Percentiles rank a stretch among this genome's conserved stretches.
phyloP scores from a whole-genome alignment of 2,113 vertebrate species.

The Heterochromis multidens region DNA sequence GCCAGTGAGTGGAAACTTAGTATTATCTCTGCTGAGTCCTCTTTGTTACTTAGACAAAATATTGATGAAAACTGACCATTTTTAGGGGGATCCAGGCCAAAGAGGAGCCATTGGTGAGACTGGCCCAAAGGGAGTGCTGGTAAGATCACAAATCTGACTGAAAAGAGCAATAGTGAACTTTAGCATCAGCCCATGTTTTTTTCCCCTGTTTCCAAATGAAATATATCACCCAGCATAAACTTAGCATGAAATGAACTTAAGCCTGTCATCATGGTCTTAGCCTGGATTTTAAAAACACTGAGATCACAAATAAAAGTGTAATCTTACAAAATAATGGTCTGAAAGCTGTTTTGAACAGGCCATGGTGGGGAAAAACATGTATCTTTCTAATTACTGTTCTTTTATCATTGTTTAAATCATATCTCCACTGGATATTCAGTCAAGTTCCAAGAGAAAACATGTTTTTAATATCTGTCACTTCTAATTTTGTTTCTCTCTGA shows the following conservation, averaged over 20 bases:
- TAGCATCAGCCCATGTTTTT: background rate
- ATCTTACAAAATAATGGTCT: no score
- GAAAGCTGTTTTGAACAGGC: no score
- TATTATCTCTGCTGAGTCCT: rapidly evolving
- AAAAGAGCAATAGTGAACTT: background rate
- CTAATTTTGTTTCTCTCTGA: background rate
- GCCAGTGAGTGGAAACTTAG: constrained; percentile 78
- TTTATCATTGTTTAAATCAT: background rate
- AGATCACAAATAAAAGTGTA: no score
- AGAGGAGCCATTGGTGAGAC: constrained; percentile 86
- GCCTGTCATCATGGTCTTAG: background rate
- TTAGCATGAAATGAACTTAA: background rate
- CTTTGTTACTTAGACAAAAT: background rate
- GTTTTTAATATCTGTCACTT: background rate
- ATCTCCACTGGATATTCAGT: no score
- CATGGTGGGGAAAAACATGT: no score
- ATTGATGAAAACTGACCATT: background rate
- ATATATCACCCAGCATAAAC: background rate
- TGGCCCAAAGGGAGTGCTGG: constrained; percentile 83
- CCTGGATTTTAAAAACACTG: no score
- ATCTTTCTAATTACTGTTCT: no score
- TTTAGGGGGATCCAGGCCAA: constrained; percentile 88
- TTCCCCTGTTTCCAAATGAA: background rate
- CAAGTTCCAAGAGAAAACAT: no score
- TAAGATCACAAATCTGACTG: constrained; percentile 60